Base-by-base conservation (phyloP, 2,888 invertebrate species). In the Proisotoma minuta region DNA sequence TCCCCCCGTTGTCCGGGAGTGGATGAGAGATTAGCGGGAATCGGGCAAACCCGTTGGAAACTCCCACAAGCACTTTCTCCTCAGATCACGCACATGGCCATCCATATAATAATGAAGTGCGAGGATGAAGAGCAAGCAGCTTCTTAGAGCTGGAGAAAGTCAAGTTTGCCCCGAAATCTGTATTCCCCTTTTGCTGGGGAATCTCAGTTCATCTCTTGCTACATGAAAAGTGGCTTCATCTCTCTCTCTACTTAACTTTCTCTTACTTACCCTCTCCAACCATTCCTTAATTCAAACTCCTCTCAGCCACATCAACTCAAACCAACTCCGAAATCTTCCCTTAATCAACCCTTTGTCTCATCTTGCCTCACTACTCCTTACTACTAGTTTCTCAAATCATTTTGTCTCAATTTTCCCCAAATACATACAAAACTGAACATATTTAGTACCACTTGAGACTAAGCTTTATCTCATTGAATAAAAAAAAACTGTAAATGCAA, bases 161-260 rank as follows among this genome's bases (percentile, higher is more conserved):
- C 18, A 34, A n/a, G 3, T 2, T n/a, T 18, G 24, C 51, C 39
- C 61, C n/a, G n/a, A n/a, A n/a, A n/a, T n/a, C n/a, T n/a, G n/a
- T n/a, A n/a, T n/a, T 8, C 39, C 48, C 10, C 47, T 15, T 34
- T 2, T 50, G n/a, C 51, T 24, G 52, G 28, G 47, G 43, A 43
- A 43, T 43, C 43, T 43, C 43, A 63, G 59, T 63, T 59, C 63
- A 52, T 57, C 63, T 57, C 54, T 58, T 59, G 54, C 59, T 51
- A 50, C 29, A 56, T 48, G 27, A 34, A 34, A 47, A 62, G 58
- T 53, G 58, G 57, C 58, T 57, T 65, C 65, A 57, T 59, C 57
- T 50, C 53, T 57, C 57, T 68, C 60, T 62, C 54, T 60, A 69
- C 71, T 69, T 69, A 69, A 71, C 71, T 71, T 71, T 71, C 71